A percentile compares a stretch with the other conserved stretches of the same genome.
Conservation (phyloP, 2,113 vertebrate species). For the Pygoscelis antarcticus region DNA sequence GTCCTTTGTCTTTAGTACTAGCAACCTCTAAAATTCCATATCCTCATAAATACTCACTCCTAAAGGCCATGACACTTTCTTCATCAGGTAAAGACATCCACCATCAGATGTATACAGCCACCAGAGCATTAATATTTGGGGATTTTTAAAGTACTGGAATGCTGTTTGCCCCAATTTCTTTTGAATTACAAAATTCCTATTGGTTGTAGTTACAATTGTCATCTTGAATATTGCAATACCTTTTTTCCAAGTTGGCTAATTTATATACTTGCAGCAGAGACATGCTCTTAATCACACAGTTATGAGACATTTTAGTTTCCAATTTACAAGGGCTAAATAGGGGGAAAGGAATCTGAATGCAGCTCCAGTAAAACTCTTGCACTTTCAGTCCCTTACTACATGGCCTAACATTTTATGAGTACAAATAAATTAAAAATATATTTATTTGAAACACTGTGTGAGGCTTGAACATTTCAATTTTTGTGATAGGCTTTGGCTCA, state of each 20-base stretch:
- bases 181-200: neutral
- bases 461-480: neutral
- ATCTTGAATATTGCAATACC: neutral
- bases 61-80: neutral
- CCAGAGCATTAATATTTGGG: fast-evolving
- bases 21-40: neutral
- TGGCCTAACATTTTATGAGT: neutral
- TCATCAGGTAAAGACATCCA: neutral
- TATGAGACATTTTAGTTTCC: neutral
- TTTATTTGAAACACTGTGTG: neutral
- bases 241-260: neutral
- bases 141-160: neutral
- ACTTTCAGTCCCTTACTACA: neutral
- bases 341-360: neutral
- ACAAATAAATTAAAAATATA: neutral
- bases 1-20: neutral
- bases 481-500: neutral
- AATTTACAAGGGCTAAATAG: neutral
- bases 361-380: neutral
- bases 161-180: neutral
- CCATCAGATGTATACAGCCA: neutral
- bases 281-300: neutral
- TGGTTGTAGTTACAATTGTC: neutral
- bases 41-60: neutral
- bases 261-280: neutral